Percentiles rank a stretch among this genome's conserved stretches.
Evolutionary conservation across 1,140 invertebrate species (phyloP).

Genomic region (Rhizoglyphus robini): DNA sequence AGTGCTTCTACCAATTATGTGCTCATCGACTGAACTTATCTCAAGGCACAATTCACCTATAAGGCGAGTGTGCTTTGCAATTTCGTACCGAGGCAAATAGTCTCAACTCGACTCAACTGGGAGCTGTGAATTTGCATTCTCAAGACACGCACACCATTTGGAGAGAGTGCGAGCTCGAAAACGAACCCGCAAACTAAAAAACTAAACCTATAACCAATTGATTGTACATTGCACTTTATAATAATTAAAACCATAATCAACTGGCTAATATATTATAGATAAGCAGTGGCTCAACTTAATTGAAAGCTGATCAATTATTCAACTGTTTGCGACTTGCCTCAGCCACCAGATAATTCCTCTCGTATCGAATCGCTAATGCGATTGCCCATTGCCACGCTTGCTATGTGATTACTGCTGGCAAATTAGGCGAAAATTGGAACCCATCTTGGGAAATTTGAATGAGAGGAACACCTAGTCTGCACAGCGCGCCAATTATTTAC

Average conservation of each 20-base stretch:
- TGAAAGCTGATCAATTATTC: neutral
- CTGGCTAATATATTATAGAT: conserved; percentile 9
- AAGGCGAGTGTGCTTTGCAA: neutral
- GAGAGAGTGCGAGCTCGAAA: neutral
- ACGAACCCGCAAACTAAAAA: neutral
- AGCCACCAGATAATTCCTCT: neutral
- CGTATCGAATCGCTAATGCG: conserved; percentile 4
- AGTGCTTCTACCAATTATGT: neutral
- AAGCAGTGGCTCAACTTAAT: neutral
- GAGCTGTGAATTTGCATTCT: too few relatives aligned
- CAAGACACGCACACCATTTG: neutral
- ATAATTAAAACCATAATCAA: conserved; percentile 9
- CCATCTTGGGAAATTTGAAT: conserved; percentile 14
- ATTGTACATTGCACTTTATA: too few relatives aligned
- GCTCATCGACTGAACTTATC: conserved; percentile 8
- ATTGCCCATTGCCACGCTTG: conserved; percentile 9
- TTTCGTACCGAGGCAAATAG: neutral
- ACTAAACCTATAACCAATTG: neutral
- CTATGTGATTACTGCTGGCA: conserved; percentile 9
- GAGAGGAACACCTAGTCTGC: neutral
- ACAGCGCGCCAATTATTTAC: neutral
- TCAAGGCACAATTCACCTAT: conserved; percentile 7
- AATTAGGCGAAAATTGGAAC: conserved; percentile 15
- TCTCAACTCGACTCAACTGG: neutral
- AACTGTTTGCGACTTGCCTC: neutral